Conservation (phyloP, 2,797 vertebrate genomes). For the Tolypeutes matacus region DNA sequence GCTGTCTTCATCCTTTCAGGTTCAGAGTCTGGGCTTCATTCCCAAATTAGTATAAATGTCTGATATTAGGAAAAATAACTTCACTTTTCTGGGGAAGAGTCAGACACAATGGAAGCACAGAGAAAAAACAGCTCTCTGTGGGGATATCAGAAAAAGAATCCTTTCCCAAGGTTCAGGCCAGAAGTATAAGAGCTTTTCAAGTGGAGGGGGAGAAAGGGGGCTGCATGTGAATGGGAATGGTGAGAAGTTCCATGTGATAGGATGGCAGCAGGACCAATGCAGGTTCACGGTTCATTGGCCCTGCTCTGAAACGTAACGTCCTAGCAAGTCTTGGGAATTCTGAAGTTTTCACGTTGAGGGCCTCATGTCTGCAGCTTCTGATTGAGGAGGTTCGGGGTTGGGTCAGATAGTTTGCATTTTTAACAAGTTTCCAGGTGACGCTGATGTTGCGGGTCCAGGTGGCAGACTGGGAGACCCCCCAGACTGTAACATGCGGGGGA, state of each 20-base stretch:
- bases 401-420: not conserved
- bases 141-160: not conserved
- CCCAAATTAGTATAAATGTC: not conserved
- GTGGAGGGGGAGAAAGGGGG: not conserved
- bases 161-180: not conserved
- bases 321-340: too few relatives aligned
- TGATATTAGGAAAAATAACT: not conserved
- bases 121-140: not conserved
- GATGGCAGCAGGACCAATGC: too few relatives aligned
- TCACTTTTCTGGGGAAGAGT: not conserved
- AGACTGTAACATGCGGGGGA: not conserved
- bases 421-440: not conserved
- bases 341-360: too few relatives aligned
- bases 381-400: not conserved
- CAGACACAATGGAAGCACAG: not conserved
- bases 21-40: not conserved
- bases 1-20: not conserved
- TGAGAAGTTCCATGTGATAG: not conserved
- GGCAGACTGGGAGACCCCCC: not conserved
- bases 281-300: too few relatives aligned
- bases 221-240: not conserved
- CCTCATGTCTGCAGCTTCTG: not conserved
- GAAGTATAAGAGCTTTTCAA: not conserved
- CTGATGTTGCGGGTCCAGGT: not conserved
- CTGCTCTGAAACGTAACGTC: too few relatives aligned